These are phyloP conservation scores for Ctenopoma multispine DNA, from an alignment of 2,797 vertebrate species.

Conservation along the genomic window DNA sequence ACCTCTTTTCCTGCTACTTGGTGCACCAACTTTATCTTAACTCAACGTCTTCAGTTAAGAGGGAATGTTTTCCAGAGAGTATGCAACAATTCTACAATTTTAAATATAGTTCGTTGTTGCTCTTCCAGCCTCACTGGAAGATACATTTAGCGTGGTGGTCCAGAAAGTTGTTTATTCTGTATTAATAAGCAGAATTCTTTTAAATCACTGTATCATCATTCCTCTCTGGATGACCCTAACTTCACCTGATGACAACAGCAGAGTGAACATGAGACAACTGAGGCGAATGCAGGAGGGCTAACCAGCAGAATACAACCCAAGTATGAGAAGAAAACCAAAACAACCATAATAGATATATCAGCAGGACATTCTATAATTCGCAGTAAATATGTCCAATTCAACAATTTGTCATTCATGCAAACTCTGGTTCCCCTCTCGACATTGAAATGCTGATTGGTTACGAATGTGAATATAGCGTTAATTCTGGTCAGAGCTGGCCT, in stretches of 20 bases:
- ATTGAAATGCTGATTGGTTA: slow-evolving; percentile 74
- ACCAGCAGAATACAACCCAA: slow-evolving; percentile 59
- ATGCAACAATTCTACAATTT: not conserved
- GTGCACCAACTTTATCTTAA: not conserved
- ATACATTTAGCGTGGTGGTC: slow-evolving; percentile 14
- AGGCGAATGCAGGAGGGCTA: slow-evolving; percentile 59
- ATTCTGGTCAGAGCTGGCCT: slow-evolving; percentile 81
- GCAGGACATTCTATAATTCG: slow-evolving; percentile 68
- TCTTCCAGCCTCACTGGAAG: slow-evolving; percentile 11
- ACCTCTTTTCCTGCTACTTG: not conserved
- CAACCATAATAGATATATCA: slow-evolving; percentile 75
- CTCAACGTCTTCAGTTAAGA: not conserved
- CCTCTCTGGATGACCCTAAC: slow-evolving; percentile 44
- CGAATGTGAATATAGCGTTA: slow-evolving; percentile 80
- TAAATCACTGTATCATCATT: slow-evolving; percentile 15
- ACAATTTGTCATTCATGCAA: slow-evolving; percentile 81
- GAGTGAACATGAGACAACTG: slow-evolving; percentile 53
- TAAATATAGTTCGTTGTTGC: slow-evolving; percentile 8
- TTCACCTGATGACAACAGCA: slow-evolving; percentile 55
- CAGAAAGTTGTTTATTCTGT: slow-evolving; percentile 26
- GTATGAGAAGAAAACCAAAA: slow-evolving; percentile 56
- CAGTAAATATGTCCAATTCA: slow-evolving; percentile 73
- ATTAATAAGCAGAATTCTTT: slow-evolving; percentile 17
- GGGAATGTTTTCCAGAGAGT: not conserved
- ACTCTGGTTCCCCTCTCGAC: slow-evolving; percentile 74